Base-by-base conservation (phyloP, 1,140 invertebrate genomes). In the Drosophila mojavensis region DNA sequence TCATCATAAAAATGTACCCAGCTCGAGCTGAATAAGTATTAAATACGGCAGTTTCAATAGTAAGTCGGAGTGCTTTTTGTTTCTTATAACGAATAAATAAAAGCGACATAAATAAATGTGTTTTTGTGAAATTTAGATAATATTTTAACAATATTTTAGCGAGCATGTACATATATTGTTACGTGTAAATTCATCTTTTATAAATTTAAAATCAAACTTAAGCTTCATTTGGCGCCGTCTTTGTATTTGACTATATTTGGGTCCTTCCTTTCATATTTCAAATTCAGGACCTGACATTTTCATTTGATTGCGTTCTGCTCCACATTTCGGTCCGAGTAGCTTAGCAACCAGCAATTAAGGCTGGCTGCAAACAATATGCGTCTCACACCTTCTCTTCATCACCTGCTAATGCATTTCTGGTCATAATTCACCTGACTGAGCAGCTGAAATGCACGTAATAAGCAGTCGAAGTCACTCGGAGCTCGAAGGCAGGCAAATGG, bases 361-460 rank as follows among this genome's bases (percentile, higher is more conserved):
- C 45, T n/a, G n/a, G 0, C 26, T 47, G 15, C 17, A 24, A 15
- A 5, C 39, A 28, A 28, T 28, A 13, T 17, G 13, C 30, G 24
- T 17, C 4, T 13, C 9, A 36, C 7, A 15, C 20, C 2, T 9
- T 13, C n/a, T 43, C 24, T 30, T 13, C 3, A 5, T 10, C 24
- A 7, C 1, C 6, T 43, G 33, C 33, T 15, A 24, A 47, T n/a
- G n/a, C 2, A 66, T 39, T 20, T 59, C 11, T 33, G 58, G 48
- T 20, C 30, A 17, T 55, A 65, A 80, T 67, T 80, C 73, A 85
- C 73, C 68, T 73, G 72, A 70, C 1, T 51, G 53, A 65, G 39
- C 73, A 55, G 58, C 54, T 66, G 74, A 30, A 77, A 51, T 76
- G 81, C 75, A 66, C 61, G 73, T 81, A 81, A 81, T 81, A 77